These are phyloP conservation scores for Ylistrum balloti DNA, from an alignment of 1,140 invertebrate genomes.

Conservation along the genomic window DNA sequence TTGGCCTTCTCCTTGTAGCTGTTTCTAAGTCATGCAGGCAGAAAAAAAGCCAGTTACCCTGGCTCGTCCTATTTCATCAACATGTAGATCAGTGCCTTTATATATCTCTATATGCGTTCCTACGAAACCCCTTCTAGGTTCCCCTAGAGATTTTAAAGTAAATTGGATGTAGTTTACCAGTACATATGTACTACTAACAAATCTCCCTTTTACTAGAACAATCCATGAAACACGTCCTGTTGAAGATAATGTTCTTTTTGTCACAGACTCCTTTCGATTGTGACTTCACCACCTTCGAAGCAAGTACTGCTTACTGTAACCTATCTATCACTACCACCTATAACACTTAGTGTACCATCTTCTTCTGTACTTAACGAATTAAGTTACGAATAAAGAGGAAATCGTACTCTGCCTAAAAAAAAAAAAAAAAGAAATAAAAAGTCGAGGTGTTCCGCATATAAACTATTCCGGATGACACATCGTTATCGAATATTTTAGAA, in stretches of 20 bases:
- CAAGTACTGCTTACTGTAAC: background rate
- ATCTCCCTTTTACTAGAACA: background rate
- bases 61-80: background rate
- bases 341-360: no score
- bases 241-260: background rate
- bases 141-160: background rate
- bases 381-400: no score
- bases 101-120: background rate
- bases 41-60: background rate
- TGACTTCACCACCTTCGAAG: background rate
- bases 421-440: no score
- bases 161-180: background rate
- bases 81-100: no score
- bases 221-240: constrained; percentile 15
- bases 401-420: no score
- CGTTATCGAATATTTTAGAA: background rate
- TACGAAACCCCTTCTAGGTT: background rate
- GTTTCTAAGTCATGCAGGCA: background rate
- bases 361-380: no score
- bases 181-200: background rate
- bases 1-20: background rate
- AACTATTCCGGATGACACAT: no score
- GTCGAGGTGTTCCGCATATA: no score
- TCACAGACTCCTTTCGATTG: background rate
- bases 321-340: no score